Conservation (phyloP, 2,797 vertebrate species). For the Coranthus polyacanthus region DNA sequence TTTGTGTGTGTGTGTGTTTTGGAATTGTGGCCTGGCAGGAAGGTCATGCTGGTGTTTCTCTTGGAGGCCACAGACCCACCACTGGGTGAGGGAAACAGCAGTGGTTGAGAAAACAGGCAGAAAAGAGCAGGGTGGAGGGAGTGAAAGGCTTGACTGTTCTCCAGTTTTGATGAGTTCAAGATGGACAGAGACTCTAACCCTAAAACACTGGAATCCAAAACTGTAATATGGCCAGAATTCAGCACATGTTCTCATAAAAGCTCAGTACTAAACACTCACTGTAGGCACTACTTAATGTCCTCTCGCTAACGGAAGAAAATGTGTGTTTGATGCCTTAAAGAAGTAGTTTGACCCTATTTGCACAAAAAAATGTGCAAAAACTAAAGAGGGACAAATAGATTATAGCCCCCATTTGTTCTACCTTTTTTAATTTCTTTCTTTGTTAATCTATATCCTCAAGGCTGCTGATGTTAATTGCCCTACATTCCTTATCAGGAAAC, state of each 20-base stretch:
- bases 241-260: not conserved
- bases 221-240: conserved; percentile 3
- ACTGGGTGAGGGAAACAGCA: conserved; percentile 55
- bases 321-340: not conserved
- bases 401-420: conserved; percentile 19
- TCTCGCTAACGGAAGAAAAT: not conserved
- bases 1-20: conserved; percentile 40
- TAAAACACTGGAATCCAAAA: conserved; percentile 1
- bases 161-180: conserved; percentile 54
- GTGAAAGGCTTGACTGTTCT: conserved; percentile 42
- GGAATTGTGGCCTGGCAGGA: conserved; percentile 57
- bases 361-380: conserved; percentile 12
- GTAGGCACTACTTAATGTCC: not conserved
- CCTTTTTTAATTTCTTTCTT: conserved; percentile 20
- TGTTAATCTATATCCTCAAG: conserved; percentile 56
- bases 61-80: conserved; percentile 56
- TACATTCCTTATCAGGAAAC: conserved; percentile 73
- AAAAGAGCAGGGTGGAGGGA: conserved; percentile 13
- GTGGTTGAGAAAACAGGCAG: conserved; percentile 56
- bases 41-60: conserved; percentile 66
- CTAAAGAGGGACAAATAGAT: conserved; percentile 18
- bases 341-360: conserved; percentile 15
- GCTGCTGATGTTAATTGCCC: conserved; percentile 74
- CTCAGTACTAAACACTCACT: not conserved
- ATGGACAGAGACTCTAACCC: conserved; percentile 24